Evolutionary conservation across 1,140 invertebrate genomes (phyloP), one percentile per base, ranked within the genome.

Genomic region (Latrodectus geometricus): DNA sequence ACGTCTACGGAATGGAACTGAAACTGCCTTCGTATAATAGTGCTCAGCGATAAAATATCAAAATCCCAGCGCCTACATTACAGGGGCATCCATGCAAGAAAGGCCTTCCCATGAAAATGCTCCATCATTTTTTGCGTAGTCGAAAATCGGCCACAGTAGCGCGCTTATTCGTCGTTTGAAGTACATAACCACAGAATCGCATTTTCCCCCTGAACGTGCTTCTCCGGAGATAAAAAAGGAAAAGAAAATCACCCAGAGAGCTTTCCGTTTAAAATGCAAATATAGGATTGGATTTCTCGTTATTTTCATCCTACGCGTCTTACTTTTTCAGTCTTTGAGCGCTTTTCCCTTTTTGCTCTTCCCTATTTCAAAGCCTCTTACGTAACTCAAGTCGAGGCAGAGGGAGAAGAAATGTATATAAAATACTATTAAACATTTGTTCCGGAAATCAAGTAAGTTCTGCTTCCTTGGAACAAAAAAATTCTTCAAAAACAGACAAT

Each of bases 181-280:
- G 78, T 35, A 69, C 65, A 69, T 80, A 52, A 80, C 78, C n/a
- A 11, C 72, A 74, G 23, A 35, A 74, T 15, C 8, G 72, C 72
- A 49, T 74, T 74, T 50, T 21, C 56, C 15, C 11, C 17, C 65
- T 70, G 70, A 49, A 74, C 70, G 54, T 74, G 80, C 35, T 23
- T 17, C 23, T 8, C 35, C 79, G 12, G 9, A 75, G 73, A 75
- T 77, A 61, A 20, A 77, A 65, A 23, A 69, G 68, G 68, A 69
- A 69, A 69, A 77, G 23, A 65, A 77, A 65, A 66, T 35, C 48
- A n/a, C 8, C 68, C 20, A 72, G 54, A 21, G 48, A 74, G 80
- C 70, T 83, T 83, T 83, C 80, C 80, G 80, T 75, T 83, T 83
- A 83, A 83, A 83, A 83, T 83, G 80, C 80, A 83, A 83, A 83